Evolutionary conservation across 2,888 invertebrate genomes (phyloP), one percentile per base, ranked within the genome.

Genomic region (Brachypterus glaber): DNA sequence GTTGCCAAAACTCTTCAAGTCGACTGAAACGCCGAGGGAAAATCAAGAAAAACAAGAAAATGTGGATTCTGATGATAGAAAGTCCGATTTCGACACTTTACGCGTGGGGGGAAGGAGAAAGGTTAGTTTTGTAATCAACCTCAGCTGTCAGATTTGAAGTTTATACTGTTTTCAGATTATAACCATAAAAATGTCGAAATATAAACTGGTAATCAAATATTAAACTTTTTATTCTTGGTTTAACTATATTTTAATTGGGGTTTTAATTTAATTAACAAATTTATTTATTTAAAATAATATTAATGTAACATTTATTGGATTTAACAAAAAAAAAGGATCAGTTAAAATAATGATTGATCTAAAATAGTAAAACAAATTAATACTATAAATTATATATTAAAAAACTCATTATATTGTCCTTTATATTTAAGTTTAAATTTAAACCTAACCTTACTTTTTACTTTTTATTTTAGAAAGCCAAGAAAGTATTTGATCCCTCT

Each of bases 401-500:
- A 21, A 21, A 21, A 21, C 9, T 21, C 7, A 21, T 21, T 21
- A 21, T 27, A 27, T 27, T 27, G 5, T 11, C 12, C 8, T 5
- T 11, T 9, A 11, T 9, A 27, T 13, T 27, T 9, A 27, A 9
- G 5, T 9, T 9, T 9, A 27, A 9, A 31, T 8, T 15, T 31
- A 17, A 14, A 37, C 27, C 16, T 37, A 41, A 41, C 40, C 29
- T 39, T 14, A 37, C 24, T 34, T 31, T 31, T 32, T 5, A 27
- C 12, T 27, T n/a, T 29, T 33, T 30, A 53, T 45, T 50, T 33
- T 54, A 75, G 77, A 78, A 84, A 70, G 86, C 85, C 0, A 86
- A 84, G 57, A 82, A 82, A 59, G 86, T 88, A 0, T 88, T 87
- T 58, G 87, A 88, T 64, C 88, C 88, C 2, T 87, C 87, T 0